Percentiles rank a stretch among this genome's conserved stretches.
Evolutionary conservation across 2,113 vertebrate genomes (phyloP).

Genomic region (Arizona elegans): DNA sequence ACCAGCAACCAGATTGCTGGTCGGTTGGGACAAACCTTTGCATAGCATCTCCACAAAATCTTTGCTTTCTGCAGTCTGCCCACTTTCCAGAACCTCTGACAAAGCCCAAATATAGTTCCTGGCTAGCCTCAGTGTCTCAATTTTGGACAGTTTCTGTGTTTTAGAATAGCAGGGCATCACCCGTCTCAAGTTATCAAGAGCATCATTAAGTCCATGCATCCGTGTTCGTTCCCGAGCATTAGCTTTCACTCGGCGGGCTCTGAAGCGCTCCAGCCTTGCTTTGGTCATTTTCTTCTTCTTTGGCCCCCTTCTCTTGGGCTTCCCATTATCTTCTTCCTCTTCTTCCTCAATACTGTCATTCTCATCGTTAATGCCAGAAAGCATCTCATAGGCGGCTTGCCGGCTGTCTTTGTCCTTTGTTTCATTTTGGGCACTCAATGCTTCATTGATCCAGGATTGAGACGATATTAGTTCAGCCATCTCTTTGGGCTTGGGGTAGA

Average conservation of each 20-base stretch:
- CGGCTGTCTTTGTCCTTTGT: constrained; percentile 74
- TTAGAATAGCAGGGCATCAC: constrained; percentile 99
- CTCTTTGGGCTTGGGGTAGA: constrained; percentile 72
- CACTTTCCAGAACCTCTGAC: constrained; percentile 90
- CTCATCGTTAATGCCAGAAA: constrained; percentile 74
- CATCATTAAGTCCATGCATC: constrained; percentile 96
- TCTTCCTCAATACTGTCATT: constrained; percentile 77
- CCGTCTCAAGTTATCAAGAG: constrained; percentile 85
- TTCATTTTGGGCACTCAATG: constrained; percentile 76
- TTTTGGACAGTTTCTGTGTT: constrained; percentile 96
- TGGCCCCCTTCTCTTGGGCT: constrained; percentile 89
- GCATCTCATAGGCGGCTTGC: constrained; percentile 65
- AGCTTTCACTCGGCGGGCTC: constrained; percentile 86
- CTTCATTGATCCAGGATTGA: constrained; percentile 81
- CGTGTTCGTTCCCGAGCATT: constrained; percentile 90
- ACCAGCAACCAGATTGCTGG: constrained; percentile 94
- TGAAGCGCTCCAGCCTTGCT: constrained; percentile 88
- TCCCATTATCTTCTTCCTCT: constrained; percentile 71
- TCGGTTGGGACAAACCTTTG: constrained; percentile 97
- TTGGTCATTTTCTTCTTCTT: constrained; percentile 99
- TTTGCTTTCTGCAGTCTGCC: constrained; percentile 86
- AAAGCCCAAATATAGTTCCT: constrained; percentile 98
- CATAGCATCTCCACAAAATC: constrained; percentile 95
- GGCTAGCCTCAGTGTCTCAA: constrained; percentile 91
- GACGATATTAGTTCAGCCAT: constrained; percentile 79